Conservation (phyloP, 2,113 vertebrate species). For the Trinectes maculatus region DNA sequence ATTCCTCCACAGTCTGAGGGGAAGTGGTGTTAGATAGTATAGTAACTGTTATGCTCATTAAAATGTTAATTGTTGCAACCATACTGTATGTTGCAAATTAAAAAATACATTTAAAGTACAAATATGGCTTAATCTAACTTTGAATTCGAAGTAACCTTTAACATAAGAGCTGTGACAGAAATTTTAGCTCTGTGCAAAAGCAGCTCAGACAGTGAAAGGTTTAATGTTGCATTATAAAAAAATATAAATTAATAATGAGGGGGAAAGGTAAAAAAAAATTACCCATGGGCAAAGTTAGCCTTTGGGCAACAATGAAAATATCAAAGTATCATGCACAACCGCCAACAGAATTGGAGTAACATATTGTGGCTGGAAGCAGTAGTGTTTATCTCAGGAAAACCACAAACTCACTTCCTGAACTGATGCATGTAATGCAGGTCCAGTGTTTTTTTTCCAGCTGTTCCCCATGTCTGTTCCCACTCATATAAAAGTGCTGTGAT, state of each 20-base stretch:
- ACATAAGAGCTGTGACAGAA: slow-evolving; percentile 10
- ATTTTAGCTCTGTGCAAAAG: slow-evolving; percentile 27
- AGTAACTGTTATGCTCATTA: slow-evolving; percentile 44
- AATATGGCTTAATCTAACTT: slow-evolving; percentile 9
- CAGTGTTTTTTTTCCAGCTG: too few relatives aligned
- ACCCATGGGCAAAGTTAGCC: too few relatives aligned
- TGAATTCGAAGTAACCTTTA: slow-evolving; percentile 4
- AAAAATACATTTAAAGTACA: slow-evolving; percentile 19
- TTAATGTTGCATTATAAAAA: too few relatives aligned
- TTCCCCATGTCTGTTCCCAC: neutral
- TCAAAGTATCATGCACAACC: slow-evolving; percentile 4
- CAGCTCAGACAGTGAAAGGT: slow-evolving; percentile 18
- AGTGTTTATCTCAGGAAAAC: too few relatives aligned
- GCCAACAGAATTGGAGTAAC: neutral
- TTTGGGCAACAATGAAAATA: too few relatives aligned
- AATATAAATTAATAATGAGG: too few relatives aligned
- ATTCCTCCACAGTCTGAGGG: slow-evolving; percentile 3
- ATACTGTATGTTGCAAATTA: slow-evolving; percentile 17
- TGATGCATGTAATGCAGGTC: too few relatives aligned
- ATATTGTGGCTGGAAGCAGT: neutral
- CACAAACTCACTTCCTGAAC: too few relatives aligned
- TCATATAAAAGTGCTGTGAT: neutral
- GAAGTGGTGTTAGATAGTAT: slow-evolving; percentile 16
- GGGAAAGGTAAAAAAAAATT: too few relatives aligned
- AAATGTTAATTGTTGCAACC: slow-evolving; percentile 13